Percentiles rank a stretch among this genome's conserved stretches.
These are phyloP conservation scores for Terebella lapidaria DNA, from an alignment of 2,888 invertebrate genomes.

Conservation along the genomic window DNA sequence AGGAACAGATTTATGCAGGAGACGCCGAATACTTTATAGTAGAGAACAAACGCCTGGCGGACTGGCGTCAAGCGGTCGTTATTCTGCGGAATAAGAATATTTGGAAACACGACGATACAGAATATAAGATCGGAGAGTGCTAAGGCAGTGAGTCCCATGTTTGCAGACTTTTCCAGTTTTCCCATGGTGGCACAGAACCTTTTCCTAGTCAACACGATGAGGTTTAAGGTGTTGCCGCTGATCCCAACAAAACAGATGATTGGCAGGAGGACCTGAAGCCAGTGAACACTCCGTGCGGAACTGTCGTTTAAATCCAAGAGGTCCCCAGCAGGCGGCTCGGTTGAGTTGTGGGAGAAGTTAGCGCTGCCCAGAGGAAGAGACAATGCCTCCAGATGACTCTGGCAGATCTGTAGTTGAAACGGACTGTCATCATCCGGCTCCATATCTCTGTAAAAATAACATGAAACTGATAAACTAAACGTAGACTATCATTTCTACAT, in stretches of 20 bases:
- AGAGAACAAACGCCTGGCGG: background rate
- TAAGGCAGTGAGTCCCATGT: background rate
- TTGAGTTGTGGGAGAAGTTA: too few relatives aligned
- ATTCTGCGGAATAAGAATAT: background rate
- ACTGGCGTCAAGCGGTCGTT: background rate
- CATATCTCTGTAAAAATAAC: too few relatives aligned
- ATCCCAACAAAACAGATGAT: conserved; percentile 6
- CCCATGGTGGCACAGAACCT: background rate
- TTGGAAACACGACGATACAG: conserved; percentile 1
- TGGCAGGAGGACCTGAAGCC: conserved; percentile 5
- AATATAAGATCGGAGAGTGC: conserved; percentile 5
- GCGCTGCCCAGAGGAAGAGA: too few relatives aligned
- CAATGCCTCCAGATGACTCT: too few relatives aligned
- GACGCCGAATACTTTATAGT: conserved; percentile 34
- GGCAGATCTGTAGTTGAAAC: too few relatives aligned
- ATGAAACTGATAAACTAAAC: too few relatives aligned
- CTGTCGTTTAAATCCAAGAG: too few relatives aligned
- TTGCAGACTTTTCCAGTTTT: background rate
- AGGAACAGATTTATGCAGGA: conserved; percentile 43
- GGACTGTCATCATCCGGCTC: too few relatives aligned
- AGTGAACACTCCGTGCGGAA: background rate
- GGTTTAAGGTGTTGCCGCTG: conserved; percentile 6
- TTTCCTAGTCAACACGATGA: conserved; percentile 4
- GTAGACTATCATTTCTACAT: too few relatives aligned
- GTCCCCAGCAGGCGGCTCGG: too few relatives aligned